These are phyloP conservation scores for Rhineura floridana DNA, from an alignment of 2,113 vertebrate genomes.

Conservation along the genomic window DNA sequence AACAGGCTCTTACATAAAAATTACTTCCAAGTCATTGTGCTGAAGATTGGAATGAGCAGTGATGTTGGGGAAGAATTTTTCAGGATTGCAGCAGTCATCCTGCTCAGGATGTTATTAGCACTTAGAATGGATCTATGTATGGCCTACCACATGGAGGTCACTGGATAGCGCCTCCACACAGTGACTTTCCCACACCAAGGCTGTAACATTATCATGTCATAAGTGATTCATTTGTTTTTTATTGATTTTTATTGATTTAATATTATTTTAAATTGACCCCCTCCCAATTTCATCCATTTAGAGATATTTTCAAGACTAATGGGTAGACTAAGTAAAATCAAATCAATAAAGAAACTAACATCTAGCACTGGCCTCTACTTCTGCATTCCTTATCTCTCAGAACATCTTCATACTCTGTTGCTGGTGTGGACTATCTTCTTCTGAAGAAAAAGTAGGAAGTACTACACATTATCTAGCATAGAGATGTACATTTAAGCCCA, in stretches of 20 bases:
- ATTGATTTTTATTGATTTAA: background rate
- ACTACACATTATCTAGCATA: background rate
- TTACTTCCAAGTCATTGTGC: background rate
- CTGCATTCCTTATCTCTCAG: background rate
- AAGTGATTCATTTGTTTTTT: background rate
- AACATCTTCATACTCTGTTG: background rate
- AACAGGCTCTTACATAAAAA: background rate
- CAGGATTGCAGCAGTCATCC: slow-evolving; percentile 14
- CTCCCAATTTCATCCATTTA: background rate
- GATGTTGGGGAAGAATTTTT: slow-evolving; percentile 13
- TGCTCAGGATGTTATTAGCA: background rate
- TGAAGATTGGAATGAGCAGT: background rate
- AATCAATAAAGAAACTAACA: background rate
- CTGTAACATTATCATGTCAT: background rate
- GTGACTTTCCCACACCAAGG: background rate
- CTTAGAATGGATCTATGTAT: background rate
- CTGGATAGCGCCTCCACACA: background rate
- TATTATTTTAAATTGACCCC: too few species aligned
- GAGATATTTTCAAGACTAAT: background rate
- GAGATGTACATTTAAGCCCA: background rate
- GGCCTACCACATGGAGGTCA: background rate
- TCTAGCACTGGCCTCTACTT: background rate
- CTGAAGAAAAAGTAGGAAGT: background rate
- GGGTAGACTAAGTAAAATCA: background rate
- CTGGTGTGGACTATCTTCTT: background rate